phyloP scores from a whole-genome alignment of 2,113 vertebrate species.

The Coptodon rendalli region DNA sequence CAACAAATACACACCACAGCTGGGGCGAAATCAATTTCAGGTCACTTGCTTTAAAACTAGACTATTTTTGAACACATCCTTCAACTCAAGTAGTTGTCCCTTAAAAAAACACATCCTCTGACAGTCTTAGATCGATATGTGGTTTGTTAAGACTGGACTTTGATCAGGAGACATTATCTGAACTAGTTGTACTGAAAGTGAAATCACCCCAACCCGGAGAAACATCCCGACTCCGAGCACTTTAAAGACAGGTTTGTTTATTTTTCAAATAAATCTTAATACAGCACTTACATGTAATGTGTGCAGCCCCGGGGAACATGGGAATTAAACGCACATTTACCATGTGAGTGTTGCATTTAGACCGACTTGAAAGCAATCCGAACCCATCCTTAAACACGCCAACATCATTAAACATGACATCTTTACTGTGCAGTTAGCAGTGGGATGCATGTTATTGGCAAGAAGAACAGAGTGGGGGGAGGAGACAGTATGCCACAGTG shows the following conservation, averaged over 20 bases:
- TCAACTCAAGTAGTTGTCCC: neutral
- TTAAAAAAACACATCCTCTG: neutral
- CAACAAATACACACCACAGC: neutral
- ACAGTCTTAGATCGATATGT: neutral
- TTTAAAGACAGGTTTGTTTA: neutral
- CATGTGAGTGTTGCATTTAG: neutral
- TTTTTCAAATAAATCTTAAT: neutral
- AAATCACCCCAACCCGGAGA: constrained; percentile 2
- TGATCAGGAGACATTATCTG: neutral
- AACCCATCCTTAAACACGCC: neutral
- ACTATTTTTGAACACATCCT: neutral
- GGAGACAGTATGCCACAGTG: neutral
- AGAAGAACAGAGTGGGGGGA: neutral
- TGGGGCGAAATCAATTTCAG: constrained; percentile 16
- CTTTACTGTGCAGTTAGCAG: neutral
- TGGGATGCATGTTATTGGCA: constrained; percentile 14
- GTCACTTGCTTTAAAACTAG: neutral
- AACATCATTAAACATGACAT: neutral
- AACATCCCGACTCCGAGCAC: neutral
- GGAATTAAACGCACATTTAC: neutral
- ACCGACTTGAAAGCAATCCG: neutral
- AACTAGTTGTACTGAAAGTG: constrained; percentile 3
- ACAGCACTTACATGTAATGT: neutral
- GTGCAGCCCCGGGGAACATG: neutral
- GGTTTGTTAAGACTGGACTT: neutral